These are phyloP conservation scores for Tetraodon nigroviridis DNA, from an alignment of 2,113 vertebrate genomes.

Conservation along the genomic window DNA sequence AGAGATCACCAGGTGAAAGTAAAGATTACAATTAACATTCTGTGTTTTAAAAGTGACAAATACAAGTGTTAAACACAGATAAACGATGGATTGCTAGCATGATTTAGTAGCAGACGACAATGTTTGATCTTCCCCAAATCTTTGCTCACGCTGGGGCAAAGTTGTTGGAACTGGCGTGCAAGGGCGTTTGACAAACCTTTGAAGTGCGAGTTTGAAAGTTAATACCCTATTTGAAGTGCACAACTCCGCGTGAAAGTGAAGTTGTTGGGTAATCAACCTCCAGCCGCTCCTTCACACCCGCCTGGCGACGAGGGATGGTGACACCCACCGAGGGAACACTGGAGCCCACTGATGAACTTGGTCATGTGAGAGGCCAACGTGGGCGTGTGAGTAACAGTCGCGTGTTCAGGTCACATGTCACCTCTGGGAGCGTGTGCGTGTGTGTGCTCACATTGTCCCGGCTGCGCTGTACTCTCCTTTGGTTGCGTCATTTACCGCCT, in stretches of 20 bases:
- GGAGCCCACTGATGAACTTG: background rate
- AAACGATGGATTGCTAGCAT: too few species aligned
- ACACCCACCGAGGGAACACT: background rate
- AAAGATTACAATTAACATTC: too few species aligned
- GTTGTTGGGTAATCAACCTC: background rate
- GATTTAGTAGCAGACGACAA: too few species aligned
- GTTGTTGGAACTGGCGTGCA: background rate
- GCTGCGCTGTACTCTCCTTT: background rate
- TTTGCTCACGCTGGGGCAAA: background rate
- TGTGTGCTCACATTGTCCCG: background rate
- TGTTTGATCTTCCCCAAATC: too few species aligned
- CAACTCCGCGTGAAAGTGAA: background rate
- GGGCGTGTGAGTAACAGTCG: too few species aligned
- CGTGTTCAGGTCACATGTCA: constrained; percentile 1
- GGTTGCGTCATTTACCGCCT: background rate
- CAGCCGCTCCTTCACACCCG: background rate
- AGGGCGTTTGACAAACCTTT: background rate
- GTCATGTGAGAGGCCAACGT: constrained; percentile 8
- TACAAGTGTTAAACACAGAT: too few species aligned
- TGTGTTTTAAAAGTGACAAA: too few species aligned
- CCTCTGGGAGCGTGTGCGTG: background rate
- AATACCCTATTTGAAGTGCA: background rate
- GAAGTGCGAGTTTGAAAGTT: background rate
- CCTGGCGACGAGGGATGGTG: background rate
- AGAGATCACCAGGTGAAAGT: too few species aligned